Percentiles rank a stretch among this genome's conserved stretches.
Conservation (phyloP, 2,113 vertebrate species). For the Regulus satrapa region DNA sequence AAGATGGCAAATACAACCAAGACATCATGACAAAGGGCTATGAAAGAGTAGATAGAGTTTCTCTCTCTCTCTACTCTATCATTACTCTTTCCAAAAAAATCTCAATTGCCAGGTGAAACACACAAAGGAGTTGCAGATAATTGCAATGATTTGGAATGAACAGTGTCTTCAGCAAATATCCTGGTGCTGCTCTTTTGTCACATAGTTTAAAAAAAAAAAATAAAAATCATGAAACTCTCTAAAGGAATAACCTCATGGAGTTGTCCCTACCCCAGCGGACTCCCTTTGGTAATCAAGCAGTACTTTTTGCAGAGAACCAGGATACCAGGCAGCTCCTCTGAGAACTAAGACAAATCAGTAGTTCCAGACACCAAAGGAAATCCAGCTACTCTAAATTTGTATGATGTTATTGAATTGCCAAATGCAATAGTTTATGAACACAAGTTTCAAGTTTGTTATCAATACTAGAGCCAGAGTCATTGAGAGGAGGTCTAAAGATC, state of each 20-base stretch:
- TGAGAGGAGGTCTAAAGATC: neutral
- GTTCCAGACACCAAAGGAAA: neutral
- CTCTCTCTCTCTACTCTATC: neutral
- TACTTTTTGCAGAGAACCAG: neutral
- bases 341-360: neutral
- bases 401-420: accelerated
- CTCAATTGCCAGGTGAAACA: neutral
- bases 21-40: no score
- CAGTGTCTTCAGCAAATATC: neutral
- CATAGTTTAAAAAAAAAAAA: neutral
- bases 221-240: neutral
- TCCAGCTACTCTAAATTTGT: neutral
- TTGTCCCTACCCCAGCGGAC: neutral
- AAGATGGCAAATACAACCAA: neutral
- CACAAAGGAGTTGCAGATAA: neutral
- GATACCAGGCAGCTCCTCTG: neutral
- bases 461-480: neutral
- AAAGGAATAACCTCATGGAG: accelerated
- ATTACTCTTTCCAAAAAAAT: neutral
- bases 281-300: neutral
- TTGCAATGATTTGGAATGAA: neutral
- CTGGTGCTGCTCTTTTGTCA: neutral
- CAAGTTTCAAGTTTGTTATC: neutral
- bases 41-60: accelerated
- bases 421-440: accelerated